Base-by-base conservation (phyloP, 2,888 invertebrate genomes). In the Agrotis exclamationis region DNA sequence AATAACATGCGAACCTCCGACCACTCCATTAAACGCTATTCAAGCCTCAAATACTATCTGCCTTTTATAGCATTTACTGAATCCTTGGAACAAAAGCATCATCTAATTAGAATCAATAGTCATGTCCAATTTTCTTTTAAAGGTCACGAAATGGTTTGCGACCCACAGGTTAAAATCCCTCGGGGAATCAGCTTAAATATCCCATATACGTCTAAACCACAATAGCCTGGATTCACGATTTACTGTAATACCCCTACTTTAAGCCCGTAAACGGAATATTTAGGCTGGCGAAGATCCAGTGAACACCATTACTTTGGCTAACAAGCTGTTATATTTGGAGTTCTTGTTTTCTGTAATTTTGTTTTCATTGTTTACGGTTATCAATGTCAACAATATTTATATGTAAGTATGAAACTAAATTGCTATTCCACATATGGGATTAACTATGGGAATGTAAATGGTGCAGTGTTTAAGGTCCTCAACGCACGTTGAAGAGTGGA, bases 201-300 rank as follows among this genome's bases (percentile, higher is more conserved):
- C 82, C 93, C 93, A 89, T 93, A 93, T 93, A 93, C 63, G 92
- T 92, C 90, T 82, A 83, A 84, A 81, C 84, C 86, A 93, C 91
- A 93, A 93, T 93, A 90, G 91, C 88, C 89, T 84, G 82, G 87
- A 88, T 92, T 91, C 91, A 91, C 90, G 92, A 90, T 92, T 88
- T 87, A 87, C 88, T 86, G 83, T 91, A 92, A 93, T 92, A 89
- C 87, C 86, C 85, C 90, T 90, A 90, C 92, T 91, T 93, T 91
- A 88, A 88, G 87, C 84, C 88, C 83, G 81, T 82, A 85, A 85
- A 83, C 72, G 85, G 84, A 57, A 73, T 81, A 84, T 85, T 85
- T 83, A 74, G 84, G 82, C 75, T 75, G 70, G 64, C 75, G 70
- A 79, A 74, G 84, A 85, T 80, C 70, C 76, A 54, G 68, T 58